Evolutionary conservation across 35 echinoderm and acorn worm genomes (phyloP), one percentile per base, ranked within the genome.

Genomic region (Ophioderma brevispina): DNA sequence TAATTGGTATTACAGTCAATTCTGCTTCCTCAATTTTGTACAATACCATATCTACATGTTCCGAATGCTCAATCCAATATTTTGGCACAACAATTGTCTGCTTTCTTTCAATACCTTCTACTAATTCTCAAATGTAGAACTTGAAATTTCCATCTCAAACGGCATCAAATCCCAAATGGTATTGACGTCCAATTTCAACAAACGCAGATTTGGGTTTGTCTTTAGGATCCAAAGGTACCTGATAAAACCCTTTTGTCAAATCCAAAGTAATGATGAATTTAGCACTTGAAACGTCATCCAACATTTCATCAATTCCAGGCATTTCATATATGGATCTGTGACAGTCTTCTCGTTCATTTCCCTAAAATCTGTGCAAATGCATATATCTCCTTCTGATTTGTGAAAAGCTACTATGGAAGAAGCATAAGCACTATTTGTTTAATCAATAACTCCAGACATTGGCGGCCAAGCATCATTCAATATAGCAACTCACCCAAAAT

Each of bases 81-180:
- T 76, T 32, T 46, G 88, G 87, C 39, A 80, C 82, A 86, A 37
- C 36, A 31, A 94, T 32, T 88, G 80, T 21, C 64, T 31, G n/a
- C 85, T 21, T 39, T 76, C 90, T 31, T 86, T 81, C 0, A 91
- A 81, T 38, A 50, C 37, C 17, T 85, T 33, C 84, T 87, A 81
- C 31, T 87, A 63, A 15, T 84, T 42, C 37, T 87, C 42, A 77
- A 92, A 92, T 21, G 37, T 92, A 6, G 89, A 38, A 30, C 84
- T 89, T 25, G 70, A 79, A 92, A 79, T 92, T 41, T 81, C 82
- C 31, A 92, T 43, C 1, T 89, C 84, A 56, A 95, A 88, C 0
- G 94, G 94, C 19, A 95, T 37, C 13, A 95, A 84, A 21, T 42
- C 80, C 88, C n/a, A 88, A 95, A n/a, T 95, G 94, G 39, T 87